Evolutionary conservation across 2,888 invertebrate genomes (phyloP).

Genomic region (Pristionchus entomophagus): DNA sequence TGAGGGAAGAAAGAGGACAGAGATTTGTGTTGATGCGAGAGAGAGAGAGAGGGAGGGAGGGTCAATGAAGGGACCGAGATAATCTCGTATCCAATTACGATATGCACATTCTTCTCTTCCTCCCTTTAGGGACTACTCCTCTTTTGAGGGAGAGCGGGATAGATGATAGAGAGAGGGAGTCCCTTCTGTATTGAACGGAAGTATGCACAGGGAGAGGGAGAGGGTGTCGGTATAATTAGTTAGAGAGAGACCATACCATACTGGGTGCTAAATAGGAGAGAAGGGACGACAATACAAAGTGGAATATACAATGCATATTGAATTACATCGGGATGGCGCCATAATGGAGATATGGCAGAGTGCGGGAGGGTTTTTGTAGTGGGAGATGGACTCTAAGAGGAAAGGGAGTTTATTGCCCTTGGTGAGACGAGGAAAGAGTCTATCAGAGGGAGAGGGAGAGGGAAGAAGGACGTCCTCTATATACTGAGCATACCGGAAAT

Average conservation of each 20-base stretch:
- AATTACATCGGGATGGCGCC: background rate
- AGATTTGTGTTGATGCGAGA: conserved; percentile 40
- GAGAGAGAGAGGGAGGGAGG: background rate
- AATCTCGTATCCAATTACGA: conserved; percentile 43
- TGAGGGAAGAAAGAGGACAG: background rate
- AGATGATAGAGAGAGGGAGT: conserved; percentile 27
- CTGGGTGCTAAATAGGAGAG: conserved; percentile 32
- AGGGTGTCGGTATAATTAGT: conserved; percentile 7
- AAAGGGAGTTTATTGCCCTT: conserved; percentile 26
- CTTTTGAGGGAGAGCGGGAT: conserved; percentile 32
- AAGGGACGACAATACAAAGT: background rate
- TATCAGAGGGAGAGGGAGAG: background rate
- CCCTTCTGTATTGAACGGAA: conserved; percentile 35
- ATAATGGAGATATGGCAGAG: background rate
- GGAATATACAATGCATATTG: background rate
- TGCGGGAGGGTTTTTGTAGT: background rate
- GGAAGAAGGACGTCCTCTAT: background rate
- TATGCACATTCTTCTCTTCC: conserved; percentile 32
- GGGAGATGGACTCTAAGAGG: conserved; percentile 15
- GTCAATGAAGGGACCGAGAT: conserved; percentile 2
- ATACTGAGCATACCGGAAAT: conserved; percentile 3
- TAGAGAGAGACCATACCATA: conserved; percentile 35
- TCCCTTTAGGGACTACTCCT: conserved; percentile 2
- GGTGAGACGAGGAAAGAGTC: background rate
- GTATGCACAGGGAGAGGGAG: conserved; percentile 8